Evolutionary conservation across 2,113 vertebrate species (phyloP), one percentile per base, ranked within the genome.

Genomic region (Burhinus bistriatus): DNA sequence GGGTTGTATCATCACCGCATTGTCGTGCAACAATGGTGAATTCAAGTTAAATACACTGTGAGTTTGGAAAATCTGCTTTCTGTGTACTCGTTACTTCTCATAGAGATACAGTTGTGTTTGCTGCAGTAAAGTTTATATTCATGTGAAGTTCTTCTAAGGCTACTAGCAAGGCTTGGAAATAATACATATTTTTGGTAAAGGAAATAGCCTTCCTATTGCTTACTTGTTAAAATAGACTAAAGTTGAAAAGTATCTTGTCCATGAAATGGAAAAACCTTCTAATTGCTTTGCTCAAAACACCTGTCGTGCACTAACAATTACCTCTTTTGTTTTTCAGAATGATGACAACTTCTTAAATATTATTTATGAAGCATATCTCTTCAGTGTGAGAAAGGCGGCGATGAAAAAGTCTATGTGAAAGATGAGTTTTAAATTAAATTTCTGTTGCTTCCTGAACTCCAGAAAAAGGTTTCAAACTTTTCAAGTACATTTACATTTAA

Each of bases 331-430:
- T 89, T 99, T 99, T 89, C 98, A 99, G 99, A 99, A 98, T 2
- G 99, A 99, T 40, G 95, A 98, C 96, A 99, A 98, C 94, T 99
- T 99, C 98, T 94, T 99, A 95, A 99, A 99, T 91, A 98, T 98
- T 70, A 99, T 99, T 98, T 99, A 99, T 19, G 98, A 99, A 94
- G 98, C 99, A 5, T 99, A 99, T 96, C 96, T 99, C 94, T 98
- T 98, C 95, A 97, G 98, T 4, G 87, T 97, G 76, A 97, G 97
- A 38, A 98, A 97, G 89, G 96, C 98, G 0, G 88, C 97, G 0
- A 16, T 97, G 89, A 97, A 97, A 44, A 98, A 98, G 40, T 57
- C 98, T 1, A 14, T 94, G 69, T 98, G 95, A 98, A 94, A 52
- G 59, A 69, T 61, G 19, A 18, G 57, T 71, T 84, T 83, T 29